phyloP scores from a whole-genome alignment of 2,113 vertebrate species.

The Pomatorhinus ruficollis region DNA sequence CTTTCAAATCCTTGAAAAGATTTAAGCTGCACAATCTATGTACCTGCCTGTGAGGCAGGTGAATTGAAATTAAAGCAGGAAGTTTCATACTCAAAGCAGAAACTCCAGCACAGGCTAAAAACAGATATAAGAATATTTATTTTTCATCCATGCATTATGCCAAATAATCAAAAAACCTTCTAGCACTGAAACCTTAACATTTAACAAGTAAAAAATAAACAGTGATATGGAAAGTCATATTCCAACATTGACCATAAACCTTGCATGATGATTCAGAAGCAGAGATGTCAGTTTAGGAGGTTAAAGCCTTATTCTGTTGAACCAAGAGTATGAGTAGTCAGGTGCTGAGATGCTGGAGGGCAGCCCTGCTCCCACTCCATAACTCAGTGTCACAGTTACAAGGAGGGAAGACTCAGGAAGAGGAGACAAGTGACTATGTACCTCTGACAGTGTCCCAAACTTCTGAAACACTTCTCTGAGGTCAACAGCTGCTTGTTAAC shows the following conservation, averaged over 20 bases:
- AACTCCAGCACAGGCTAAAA: neutral
- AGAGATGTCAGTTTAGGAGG: neutral
- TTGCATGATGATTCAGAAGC: neutral
- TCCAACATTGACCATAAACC: neutral
- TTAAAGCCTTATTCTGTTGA: neutral
- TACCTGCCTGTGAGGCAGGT: neutral
- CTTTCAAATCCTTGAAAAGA: neutral
- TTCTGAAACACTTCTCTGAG: neutral
- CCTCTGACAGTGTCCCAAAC: neutral
- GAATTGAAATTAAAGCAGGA: neutral
- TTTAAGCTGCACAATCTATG: neutral
- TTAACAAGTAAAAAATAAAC: neutral
- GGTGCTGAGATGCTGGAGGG: neutral
- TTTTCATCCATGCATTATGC: neutral
- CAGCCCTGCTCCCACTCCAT: neutral
- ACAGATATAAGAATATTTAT: neutral
- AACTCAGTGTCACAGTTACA: neutral
- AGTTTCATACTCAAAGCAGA: neutral
- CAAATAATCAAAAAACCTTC: neutral
- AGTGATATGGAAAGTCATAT: neutral
- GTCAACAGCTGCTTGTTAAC: neutral
- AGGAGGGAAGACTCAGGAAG: neutral
- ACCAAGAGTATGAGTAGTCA: neutral
- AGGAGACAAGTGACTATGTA: neutral
- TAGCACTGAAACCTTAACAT: neutral